Conservation (phyloP, 2,113 vertebrate genomes). For the Barbus barbus region DNA sequence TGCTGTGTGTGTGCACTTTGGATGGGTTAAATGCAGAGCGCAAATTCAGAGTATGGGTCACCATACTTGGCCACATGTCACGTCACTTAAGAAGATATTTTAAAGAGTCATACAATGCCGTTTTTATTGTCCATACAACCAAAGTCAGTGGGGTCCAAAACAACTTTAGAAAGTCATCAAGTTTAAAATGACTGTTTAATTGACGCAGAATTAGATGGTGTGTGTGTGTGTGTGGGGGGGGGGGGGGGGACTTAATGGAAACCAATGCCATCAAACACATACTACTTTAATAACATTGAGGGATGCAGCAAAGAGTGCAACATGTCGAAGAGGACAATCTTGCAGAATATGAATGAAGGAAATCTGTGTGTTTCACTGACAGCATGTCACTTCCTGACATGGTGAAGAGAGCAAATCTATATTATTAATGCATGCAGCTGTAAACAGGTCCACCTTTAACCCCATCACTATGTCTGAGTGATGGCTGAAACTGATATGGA, state of each 20-base stretch:
- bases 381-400: constrained; percentile 45
- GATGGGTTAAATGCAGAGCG: no score
- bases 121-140: no score
- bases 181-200: no score
- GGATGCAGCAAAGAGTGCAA: background rate
- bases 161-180: background rate
- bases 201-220: no score
- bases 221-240: no score
- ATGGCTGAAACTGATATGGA: constrained; percentile 31
- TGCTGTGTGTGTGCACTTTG: no score
- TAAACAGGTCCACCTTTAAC: constrained; percentile 48
- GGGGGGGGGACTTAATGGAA: no score
- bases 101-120: background rate
- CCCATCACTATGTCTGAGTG: background rate
- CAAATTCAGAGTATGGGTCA: no score
- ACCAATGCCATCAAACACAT: background rate
- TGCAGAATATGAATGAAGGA: constrained; percentile 48
- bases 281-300: background rate
- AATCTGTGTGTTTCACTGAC: constrained; percentile 44
- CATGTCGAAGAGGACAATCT: constrained; percentile 7
- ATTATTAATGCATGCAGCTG: constrained; percentile 49
- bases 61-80: no score
- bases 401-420: constrained; percentile 43
- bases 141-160: constrained; percentile 5
- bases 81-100: background rate